phyloP scores from a whole-genome alignment of 1,140 invertebrate species.

The Drosophila parabipectinata region DNA sequence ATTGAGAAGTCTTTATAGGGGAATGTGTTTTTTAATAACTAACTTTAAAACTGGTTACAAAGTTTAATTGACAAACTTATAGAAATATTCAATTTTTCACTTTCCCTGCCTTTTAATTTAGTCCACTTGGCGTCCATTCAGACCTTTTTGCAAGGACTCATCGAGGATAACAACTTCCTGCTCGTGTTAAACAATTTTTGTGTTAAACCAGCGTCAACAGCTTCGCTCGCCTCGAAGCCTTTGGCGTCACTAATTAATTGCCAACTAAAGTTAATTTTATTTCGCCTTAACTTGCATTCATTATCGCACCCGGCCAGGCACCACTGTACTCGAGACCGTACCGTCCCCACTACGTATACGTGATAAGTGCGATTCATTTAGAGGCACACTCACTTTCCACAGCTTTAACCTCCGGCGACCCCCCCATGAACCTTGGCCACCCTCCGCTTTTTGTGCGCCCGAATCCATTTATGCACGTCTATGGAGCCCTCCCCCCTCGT shows the following conservation, averaged over 20 bases:
- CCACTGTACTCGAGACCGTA: conserved; percentile 38
- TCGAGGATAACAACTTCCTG: conserved; percentile 13
- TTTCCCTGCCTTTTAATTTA: conserved; percentile 6
- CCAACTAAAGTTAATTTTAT: conserved; percentile 49
- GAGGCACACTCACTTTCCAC: conserved; percentile 54
- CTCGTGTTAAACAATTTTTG: not conserved
- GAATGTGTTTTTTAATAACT: too few species aligned
- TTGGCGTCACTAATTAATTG: conserved; percentile 48
- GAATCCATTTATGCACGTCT: conserved; percentile 59
- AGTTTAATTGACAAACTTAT: too few species aligned
- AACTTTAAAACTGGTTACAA: too few species aligned
- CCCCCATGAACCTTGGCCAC: not conserved
- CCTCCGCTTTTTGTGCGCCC: conserved; percentile 24
- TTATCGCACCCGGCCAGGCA: conserved; percentile 27
- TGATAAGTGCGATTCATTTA: conserved; percentile 66
- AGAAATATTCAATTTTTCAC: too few species aligned
- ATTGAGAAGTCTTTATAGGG: not conserved
- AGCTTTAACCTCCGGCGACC: conserved; percentile 18
- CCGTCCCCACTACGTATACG: conserved; percentile 39
- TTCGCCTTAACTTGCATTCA: conserved; percentile 24
- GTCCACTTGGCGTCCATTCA: conserved; percentile 14
- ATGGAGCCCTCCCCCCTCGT: conserved; percentile 5
- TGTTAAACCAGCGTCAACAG: conserved; percentile 7
- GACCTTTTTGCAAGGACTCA: not conserved
- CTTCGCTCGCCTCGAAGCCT: conserved; percentile 9